Evolutionary conservation across 2,113 vertebrate species (phyloP).

Genomic region (Rutilus rutilus): DNA sequence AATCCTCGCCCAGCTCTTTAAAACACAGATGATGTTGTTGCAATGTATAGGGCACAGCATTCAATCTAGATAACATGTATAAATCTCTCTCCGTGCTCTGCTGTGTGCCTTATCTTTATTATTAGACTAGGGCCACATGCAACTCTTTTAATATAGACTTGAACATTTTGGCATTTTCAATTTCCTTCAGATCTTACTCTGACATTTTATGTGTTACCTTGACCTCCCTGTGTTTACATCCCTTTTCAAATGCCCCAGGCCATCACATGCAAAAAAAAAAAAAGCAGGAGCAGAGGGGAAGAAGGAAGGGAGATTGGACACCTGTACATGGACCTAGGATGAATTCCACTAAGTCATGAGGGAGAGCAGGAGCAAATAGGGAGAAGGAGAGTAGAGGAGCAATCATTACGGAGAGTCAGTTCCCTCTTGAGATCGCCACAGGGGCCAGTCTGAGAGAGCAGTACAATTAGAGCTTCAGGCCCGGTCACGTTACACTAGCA

Average conservation of each 20-base stretch:
- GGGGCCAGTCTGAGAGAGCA: conserved; percentile 25
- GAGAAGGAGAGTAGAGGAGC: neutral
- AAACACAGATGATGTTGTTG: too few relatives aligned
- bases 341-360: conserved; percentile 6
- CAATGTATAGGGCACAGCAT: too few relatives aligned
- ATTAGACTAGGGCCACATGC: neutral
- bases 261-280: neutral
- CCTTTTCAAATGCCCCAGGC: neutral
- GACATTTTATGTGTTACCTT: neutral
- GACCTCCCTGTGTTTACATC: neutral
- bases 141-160: neutral
- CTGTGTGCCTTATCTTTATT: neutral
- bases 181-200: neutral
- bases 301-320: neutral
- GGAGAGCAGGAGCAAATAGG: neutral
- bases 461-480: conserved; percentile 15
- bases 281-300: neutral
- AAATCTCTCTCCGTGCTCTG: too few relatives aligned
- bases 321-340: conserved; percentile 11
- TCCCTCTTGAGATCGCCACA: conserved; percentile 27
- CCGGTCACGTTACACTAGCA: neutral
- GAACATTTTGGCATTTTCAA: neutral
- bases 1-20: too few relatives aligned
- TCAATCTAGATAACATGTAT: too few relatives aligned
- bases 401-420: conserved; percentile 13